phyloP scores from a whole-genome alignment of 2,888 invertebrate species.

The Lithosia quadra region DNA sequence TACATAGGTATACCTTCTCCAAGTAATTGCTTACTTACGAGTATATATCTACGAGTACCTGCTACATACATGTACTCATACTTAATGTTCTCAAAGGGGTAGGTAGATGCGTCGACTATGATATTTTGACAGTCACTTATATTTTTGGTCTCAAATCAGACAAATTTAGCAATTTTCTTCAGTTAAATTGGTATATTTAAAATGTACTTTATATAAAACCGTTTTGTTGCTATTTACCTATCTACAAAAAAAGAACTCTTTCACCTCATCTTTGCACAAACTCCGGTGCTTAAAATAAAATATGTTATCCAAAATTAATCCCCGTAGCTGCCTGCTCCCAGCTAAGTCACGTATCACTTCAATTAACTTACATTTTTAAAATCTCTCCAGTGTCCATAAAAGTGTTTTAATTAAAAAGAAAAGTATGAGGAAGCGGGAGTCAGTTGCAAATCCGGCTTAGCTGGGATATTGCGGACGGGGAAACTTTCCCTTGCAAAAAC shows the following conservation, averaged over 20 bases:
- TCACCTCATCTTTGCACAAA: constrained; percentile 35
- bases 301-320: constrained; percentile 48
- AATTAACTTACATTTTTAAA: constrained; percentile 64
- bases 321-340: constrained; percentile 28
- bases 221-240: background rate
- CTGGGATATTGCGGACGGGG: constrained; percentile 70
- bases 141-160: too few relatives aligned
- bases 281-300: constrained; percentile 36
- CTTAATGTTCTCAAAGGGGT: too few relatives aligned
- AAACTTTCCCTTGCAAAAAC: constrained; percentile 72
- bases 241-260: background rate
- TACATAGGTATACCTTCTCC: background rate
- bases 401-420: constrained; percentile 82
- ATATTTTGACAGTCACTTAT: too few relatives aligned
- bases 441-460: constrained; percentile 83
- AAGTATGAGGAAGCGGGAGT: constrained; percentile 69
- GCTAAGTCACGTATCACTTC: constrained; percentile 57
- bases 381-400: constrained; percentile 70
- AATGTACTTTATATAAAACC: too few relatives aligned
- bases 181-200: background rate
- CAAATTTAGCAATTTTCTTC: too few relatives aligned
- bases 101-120: too few relatives aligned
- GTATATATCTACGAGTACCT: too few relatives aligned
- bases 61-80: too few relatives aligned
- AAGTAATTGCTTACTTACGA: too few relatives aligned